Evolutionary conservation across 2,888 invertebrate species (phyloP).

Genomic region (Myathropa florea): DNA sequence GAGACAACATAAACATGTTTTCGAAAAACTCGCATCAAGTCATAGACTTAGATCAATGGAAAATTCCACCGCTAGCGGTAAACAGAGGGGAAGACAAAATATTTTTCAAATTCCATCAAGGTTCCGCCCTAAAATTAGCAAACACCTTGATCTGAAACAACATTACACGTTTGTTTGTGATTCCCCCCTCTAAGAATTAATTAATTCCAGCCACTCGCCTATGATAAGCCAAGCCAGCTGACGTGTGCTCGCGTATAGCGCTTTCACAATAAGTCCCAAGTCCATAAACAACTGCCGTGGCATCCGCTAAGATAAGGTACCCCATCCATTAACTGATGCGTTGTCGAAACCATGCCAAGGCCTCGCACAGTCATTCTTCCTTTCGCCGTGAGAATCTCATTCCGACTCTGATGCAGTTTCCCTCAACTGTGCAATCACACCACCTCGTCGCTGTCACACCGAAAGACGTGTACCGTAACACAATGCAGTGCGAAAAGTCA

Average conservation of each 20-base stretch:
- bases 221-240: neutral
- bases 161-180: neutral
- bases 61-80: neutral
- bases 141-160: neutral
- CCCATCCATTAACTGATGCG: neutral
- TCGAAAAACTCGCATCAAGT: neutral
- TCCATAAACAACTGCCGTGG: neutral
- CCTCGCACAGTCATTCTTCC: conserved; percentile 32
- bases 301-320: conserved; percentile 1
- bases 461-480: neutral
- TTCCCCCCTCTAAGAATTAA: too few species aligned
- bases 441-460: neutral
- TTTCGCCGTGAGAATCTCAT: neutral
- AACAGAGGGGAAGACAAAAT: neutral
- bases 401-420: neutral
- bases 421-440: neutral
- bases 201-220: neutral
- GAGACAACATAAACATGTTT: too few species aligned
- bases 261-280: neutral
- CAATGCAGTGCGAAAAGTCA: conserved; percentile 40
- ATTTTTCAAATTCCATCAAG: neutral
- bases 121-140: neutral
- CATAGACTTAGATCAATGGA: neutral
- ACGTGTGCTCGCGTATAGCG: neutral
- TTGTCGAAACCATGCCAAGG: conserved; percentile 44